Evolutionary conservation across 2,113 vertebrate genomes (phyloP), one percentile per base, ranked within the genome.

Genomic region (Gymnarchus niloticus): DNA sequence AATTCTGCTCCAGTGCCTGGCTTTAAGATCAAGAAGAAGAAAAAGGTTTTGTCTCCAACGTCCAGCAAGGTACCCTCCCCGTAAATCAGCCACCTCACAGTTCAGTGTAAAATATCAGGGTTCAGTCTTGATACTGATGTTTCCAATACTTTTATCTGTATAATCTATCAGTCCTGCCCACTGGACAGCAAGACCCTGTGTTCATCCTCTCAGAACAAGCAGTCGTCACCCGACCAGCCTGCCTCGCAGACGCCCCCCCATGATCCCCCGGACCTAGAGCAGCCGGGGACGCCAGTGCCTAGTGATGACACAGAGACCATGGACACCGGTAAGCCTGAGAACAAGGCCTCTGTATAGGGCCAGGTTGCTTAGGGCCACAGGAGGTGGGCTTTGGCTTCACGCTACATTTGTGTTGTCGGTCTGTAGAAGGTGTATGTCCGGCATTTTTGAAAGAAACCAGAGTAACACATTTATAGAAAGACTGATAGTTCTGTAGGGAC

Each of bases 11-110:
- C 98, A 0, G 93, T 98, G 21, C 96, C 97, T 0, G 97, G 97
- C 37, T 96, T 98, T 89, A 99, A 99, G 90, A 98, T 99, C 88
- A 99, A 99, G 89, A 99, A 99, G 92, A 99, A 99, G 91, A 99
- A 98, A 83, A 99, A 98, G 81, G 96, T 94, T 0, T 89, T 94
- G 21, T 99, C 97, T 2, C 98, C 97, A 0, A 99, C 97, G 0
- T 95, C 96, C 0, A 93, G 95, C 88, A 99, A 99, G 97, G 97
- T 99, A 90, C 12, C 56, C 17, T 37, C 41, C 76, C 46, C 10
- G 2, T 10, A 21, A n/a, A 80, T 49, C 76, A 48, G 76, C 48
- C 7, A 23, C 46, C 21, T 80, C 77, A 12, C 23, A 51, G 44
- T 48, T 25, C 12, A 51, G 1, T 81, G 48, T 25, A 51, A 12